These are phyloP conservation scores for Passerina amoena DNA, from an alignment of 2,113 vertebrate species.

Conservation along the genomic window DNA sequence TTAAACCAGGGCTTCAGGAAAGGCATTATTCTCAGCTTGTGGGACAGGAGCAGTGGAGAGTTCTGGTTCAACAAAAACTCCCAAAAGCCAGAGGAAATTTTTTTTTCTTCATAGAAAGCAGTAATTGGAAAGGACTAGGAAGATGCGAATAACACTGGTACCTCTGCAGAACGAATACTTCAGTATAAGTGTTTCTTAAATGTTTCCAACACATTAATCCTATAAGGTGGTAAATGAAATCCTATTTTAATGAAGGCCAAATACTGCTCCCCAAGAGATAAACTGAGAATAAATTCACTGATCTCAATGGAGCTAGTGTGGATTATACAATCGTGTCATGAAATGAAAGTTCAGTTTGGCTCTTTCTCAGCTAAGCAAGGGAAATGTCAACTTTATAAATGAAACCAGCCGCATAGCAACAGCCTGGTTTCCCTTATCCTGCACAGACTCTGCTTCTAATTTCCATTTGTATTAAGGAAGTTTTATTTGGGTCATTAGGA, in stretches of 20 bases:
- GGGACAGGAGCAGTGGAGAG: neutral
- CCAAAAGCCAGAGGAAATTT: neutral
- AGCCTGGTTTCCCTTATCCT: slow-evolving; percentile 5
- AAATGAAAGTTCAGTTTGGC: slow-evolving; percentile 44
- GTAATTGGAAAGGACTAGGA: neutral
- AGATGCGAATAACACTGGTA: neutral
- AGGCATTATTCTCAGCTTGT: neutral
- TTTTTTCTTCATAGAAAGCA: neutral
- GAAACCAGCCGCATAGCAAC: neutral
- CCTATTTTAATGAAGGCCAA: neutral
- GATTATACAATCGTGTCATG: neutral
- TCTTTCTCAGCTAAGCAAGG: slow-evolving; percentile 15
- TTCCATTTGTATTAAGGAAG: slow-evolving; percentile 27
- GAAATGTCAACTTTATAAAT: slow-evolving; percentile 35
- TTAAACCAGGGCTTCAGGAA: neutral
- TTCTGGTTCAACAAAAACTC: neutral
- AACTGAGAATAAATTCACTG: neutral
- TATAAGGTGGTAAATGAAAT: slow-evolving; percentile 1
- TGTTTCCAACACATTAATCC: neutral
- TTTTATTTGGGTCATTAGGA: slow-evolving; percentile 29
- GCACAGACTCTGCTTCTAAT: slow-evolving; percentile 24
- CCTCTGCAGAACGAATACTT: neutral
- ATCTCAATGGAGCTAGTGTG: neutral
- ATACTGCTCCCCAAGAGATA: neutral
- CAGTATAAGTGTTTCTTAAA: neutral